phyloP scores from a whole-genome alignment of 2,888 invertebrate species.

The Xanthostigma xanthostigma region DNA sequence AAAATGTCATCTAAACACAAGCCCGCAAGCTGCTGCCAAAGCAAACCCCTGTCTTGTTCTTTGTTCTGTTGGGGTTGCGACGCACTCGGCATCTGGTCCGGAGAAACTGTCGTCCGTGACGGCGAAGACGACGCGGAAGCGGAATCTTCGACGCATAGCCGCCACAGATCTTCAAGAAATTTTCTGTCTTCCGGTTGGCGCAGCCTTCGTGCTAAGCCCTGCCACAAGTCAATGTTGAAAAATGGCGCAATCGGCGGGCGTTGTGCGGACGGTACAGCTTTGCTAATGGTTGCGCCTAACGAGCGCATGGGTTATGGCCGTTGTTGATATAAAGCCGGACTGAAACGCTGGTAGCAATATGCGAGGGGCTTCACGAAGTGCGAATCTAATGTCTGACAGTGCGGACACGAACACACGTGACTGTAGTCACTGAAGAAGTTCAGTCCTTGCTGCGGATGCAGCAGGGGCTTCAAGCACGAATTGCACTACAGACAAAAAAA shows the following conservation, averaged over 20 bases:
- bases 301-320: slow-evolving; percentile 80
- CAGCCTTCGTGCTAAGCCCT: slow-evolving; percentile 3
- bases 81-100: slow-evolving; percentile 16
- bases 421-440: slow-evolving; percentile 93
- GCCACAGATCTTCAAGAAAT: slow-evolving; percentile 4
- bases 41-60: slow-evolving; percentile 27
- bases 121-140: slow-evolving; percentile 1
- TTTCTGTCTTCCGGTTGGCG: neutral
- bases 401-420: slow-evolving; percentile 79
- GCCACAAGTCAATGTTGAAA: slow-evolving; percentile 1
- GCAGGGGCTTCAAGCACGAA: slow-evolving; percentile 75
- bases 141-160: slow-evolving; percentile 4
- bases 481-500: slow-evolving; percentile 58
- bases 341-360: slow-evolving; percentile 68
- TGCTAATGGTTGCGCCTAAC: slow-evolving; percentile 37
- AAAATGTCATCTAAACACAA: slow-evolving; percentile 26
- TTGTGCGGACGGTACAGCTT: slow-evolving; percentile 7
- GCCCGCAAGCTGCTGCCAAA: slow-evolving; percentile 31
- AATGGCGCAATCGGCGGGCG: neutral
- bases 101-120: neutral
- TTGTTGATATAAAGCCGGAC: slow-evolving; percentile 51
- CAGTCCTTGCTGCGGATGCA: slow-evolving; percentile 72
- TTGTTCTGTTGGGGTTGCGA: slow-evolving; percentile 13
- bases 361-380: slow-evolving; percentile 89
- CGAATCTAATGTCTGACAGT: slow-evolving; percentile 78